phyloP scores from a whole-genome alignment of 2,113 vertebrate species.

The Triplophysa dalaica region DNA sequence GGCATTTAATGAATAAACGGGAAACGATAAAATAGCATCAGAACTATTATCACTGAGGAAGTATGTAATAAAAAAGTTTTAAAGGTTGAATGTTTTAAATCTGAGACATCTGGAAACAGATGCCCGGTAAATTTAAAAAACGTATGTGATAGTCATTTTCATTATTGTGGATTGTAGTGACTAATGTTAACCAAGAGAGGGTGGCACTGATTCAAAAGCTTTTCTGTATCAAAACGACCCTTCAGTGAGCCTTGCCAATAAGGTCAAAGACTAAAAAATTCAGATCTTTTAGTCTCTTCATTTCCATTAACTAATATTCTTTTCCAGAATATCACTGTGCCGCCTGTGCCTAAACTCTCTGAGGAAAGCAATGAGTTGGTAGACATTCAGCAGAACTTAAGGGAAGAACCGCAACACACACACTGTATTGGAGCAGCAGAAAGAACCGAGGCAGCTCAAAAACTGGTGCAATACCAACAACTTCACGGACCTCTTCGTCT shows the following conservation, averaged over 20 bases:
- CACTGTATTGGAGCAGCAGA: slow-evolving; percentile 47
- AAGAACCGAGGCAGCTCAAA: slow-evolving; percentile 34
- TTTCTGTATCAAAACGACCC: background rate
- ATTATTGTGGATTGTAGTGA: background rate
- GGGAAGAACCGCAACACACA: slow-evolving; percentile 34
- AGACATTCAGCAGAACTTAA: slow-evolving; percentile 31
- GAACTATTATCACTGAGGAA: too few species aligned
- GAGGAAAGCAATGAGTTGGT: slow-evolving; percentile 24
- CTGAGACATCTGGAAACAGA: background rate
- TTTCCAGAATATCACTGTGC: too few species aligned
- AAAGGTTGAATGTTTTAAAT: background rate
- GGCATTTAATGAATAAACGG: too few species aligned
- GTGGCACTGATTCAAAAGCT: background rate
- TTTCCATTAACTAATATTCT: too few species aligned
- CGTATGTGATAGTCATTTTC: background rate
- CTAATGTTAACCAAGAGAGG: background rate
- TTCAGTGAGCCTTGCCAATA: background rate
- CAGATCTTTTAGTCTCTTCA: background rate
- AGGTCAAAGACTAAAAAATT: background rate
- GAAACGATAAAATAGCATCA: too few species aligned
- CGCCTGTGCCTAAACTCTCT: too few species aligned
- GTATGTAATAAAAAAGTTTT: background rate
- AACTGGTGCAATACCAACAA: slow-evolving; percentile 41
- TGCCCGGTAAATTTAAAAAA: background rate
- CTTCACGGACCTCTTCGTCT: slow-evolving; percentile 65